Evolutionary conservation across 2,797 vertebrate species (phyloP).

Genomic region (Astyanax mexicanus): DNA sequence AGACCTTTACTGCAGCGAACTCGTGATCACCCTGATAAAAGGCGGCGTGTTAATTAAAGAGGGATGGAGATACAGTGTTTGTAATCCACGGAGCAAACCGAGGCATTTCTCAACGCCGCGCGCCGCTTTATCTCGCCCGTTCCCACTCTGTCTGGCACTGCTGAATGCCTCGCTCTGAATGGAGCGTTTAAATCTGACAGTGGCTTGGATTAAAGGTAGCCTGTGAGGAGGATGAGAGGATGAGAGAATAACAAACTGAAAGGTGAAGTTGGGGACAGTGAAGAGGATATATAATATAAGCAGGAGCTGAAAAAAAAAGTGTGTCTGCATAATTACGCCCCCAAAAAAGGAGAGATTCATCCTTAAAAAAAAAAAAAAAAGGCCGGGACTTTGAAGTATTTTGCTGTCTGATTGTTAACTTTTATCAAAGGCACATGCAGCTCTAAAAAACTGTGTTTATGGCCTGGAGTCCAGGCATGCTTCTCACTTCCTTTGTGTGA

Average conservation of each 20-base stretch:
- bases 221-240: slow-evolving; percentile 57
- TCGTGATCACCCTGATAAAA: slow-evolving; percentile 80
- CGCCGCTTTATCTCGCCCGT: slow-evolving; percentile 72
- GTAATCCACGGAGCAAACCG: slow-evolving; percentile 68
- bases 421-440: slow-evolving; percentile 57
- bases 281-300: slow-evolving; percentile 62
- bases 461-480: slow-evolving; percentile 64
- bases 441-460: slow-evolving; percentile 35
- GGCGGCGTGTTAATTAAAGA: slow-evolving; percentile 78
- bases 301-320: slow-evolving; percentile 61
- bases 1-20: slow-evolving; percentile 77
- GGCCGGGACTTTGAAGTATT: slow-evolving; percentile 66
- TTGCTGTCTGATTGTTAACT: slow-evolving; percentile 61
- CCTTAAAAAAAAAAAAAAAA: slow-evolving; percentile 1
- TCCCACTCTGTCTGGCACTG: slow-evolving; percentile 66
- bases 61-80: slow-evolving; percentile 53
- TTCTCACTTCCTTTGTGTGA: slow-evolving; percentile 57
- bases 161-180: slow-evolving; percentile 72
- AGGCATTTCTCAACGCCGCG: slow-evolving; percentile 43
- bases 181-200: slow-evolving; percentile 80
- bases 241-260: slow-evolving; percentile 67
- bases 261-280: slow-evolving; percentile 80
- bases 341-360: slow-evolving; percentile 33
- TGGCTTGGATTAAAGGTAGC: slow-evolving; percentile 80
- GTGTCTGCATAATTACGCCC: slow-evolving; percentile 66